Evolutionary conservation across 1,140 invertebrate species (phyloP), one percentile per base, ranked within the genome.

Genomic region (Caenorhabditis brenneri): DNA sequence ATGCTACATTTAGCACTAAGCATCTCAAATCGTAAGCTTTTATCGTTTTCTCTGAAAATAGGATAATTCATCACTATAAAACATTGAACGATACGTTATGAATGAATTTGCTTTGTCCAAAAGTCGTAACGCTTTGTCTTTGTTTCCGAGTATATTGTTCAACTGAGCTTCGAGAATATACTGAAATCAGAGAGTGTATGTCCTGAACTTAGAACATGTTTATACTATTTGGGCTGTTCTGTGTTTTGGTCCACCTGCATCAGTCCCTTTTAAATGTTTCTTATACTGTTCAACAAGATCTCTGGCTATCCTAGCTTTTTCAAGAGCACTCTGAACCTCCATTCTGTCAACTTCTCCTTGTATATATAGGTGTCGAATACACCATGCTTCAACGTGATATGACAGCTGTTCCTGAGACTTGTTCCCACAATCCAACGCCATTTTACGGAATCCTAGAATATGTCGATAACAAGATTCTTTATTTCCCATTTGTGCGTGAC

Each of bases 381-480:
- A 74, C 65, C 65, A 74, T 24, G 65, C 65, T 22, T 74, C 36
- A 6, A 74, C 65, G 10, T 74, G 65, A 42, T 74, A 42, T 10
- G 65, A 74, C 24, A 74, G 6, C n/a, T 74, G 65, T 24, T 74
- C 65, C n/a, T 74, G 65, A 7, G 65, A 74, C 3, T n/a, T 16
- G 24, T n/a, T 42, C 27, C 22, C 36, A 46, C 36, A 42, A 24
- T 74, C 36, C 2, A 9, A 24, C 2, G 65, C 1, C 36, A 74
- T 5, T 22, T 46, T 42, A 6, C 65, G 65, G 36, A 74, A 74
- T 0, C 3, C 10, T 1, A 7, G 6, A 42, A 42, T 39, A 19
- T 74, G 65, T 74, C 12, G 65, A 31, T 24, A 36, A 74, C 36
- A 74, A 22, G 2, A 12, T 24, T 74, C 65, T 74, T n/a, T 1